These are phyloP conservation scores for Gallinago nigripennis DNA, from an alignment of 2,797 vertebrate genomes.

Conservation along the genomic window DNA sequence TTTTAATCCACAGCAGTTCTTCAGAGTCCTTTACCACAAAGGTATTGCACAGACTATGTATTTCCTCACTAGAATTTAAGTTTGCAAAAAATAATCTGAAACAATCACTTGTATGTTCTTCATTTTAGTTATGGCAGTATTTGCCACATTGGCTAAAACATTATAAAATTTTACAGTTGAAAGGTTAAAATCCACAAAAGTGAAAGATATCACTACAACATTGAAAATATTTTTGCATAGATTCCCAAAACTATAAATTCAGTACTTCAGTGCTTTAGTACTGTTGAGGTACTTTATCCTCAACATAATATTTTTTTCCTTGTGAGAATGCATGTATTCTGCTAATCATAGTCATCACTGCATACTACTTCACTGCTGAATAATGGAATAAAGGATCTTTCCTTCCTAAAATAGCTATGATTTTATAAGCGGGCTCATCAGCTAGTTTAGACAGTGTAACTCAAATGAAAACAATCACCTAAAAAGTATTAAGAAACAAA, in stretches of 20 bases:
- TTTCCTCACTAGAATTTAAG: not conserved
- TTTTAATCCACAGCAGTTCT: not conserved
- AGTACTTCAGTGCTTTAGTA: too few species aligned
- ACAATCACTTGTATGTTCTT: not conserved
- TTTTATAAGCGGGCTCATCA: slow-evolving; percentile 28
- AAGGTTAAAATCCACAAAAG: not conserved
- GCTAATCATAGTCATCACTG: slow-evolving; percentile 13
- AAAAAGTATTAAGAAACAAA: slow-evolving; percentile 23
- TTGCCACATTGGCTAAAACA: not conserved
- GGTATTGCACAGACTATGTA: not conserved
- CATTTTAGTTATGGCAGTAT: not conserved
- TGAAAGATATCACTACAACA: not conserved
- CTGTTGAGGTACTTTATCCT: not conserved
- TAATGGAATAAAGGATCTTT: not conserved
- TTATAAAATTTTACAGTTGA: not conserved
- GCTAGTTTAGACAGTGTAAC: slow-evolving; percentile 21
- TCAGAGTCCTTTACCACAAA: not conserved
- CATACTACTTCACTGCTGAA: not conserved
- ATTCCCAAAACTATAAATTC: not conserved
- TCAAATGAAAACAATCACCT: slow-evolving; percentile 30
- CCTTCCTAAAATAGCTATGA: slow-evolving; percentile 45
- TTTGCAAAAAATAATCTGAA: not conserved
- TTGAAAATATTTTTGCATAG: not conserved
- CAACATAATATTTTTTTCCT: not conserved
- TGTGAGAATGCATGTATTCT: not conserved